Evolutionary conservation across 2,797 vertebrate genomes (phyloP), one percentile per base, ranked within the genome.

Genomic region (Yasuhikotakia modesta): DNA sequence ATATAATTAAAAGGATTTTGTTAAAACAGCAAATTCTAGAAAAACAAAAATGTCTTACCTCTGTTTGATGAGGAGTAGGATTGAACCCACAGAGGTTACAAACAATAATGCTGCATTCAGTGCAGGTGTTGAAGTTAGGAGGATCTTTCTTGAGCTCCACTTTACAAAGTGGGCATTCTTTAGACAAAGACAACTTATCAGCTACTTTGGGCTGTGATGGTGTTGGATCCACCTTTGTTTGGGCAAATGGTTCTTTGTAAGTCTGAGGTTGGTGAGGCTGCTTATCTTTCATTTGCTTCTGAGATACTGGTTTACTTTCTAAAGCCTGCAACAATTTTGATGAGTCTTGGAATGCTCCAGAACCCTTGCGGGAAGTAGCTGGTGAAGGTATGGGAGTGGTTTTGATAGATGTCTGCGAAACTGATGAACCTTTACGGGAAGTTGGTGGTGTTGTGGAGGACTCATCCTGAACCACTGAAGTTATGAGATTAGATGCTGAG

Each of bases 61-160:
- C 91, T 58, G 90, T 92, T 74, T 94, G 89, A 88, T 97, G 95
- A 0, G 96, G 95, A 79, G 90, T 93, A 0, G 96, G 95, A 80
- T 95, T 98, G 91, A 99, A 99, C 92, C 98, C 97, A 95, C 97
- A 99, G 78, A 96, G 95, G 81, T 96, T 97, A 85, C 97, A 99
- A 39, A 98, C 95, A 69, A 88, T 89, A 19, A 88, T 93, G 90
- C 95, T 96, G 94, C 97, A 99, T 85, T 95, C 92, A 0, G 96
- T 97, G 79, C 97, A 99, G 1, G 89, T 94, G 71, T 87, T 96
- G 85, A 94, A 98, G 90, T 97, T 98, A 0, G 94, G 91, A n/a
- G 88, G 88, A 79, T 94, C 94, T 79, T 93, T 46, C 69, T 95
- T 97, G 69, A 99, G 91, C 73, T 87, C 88, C 67, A 89, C 92